phyloP scores from a whole-genome alignment of 2,888 invertebrate genomes.

The Lepeophtheirus nordmannii region DNA sequence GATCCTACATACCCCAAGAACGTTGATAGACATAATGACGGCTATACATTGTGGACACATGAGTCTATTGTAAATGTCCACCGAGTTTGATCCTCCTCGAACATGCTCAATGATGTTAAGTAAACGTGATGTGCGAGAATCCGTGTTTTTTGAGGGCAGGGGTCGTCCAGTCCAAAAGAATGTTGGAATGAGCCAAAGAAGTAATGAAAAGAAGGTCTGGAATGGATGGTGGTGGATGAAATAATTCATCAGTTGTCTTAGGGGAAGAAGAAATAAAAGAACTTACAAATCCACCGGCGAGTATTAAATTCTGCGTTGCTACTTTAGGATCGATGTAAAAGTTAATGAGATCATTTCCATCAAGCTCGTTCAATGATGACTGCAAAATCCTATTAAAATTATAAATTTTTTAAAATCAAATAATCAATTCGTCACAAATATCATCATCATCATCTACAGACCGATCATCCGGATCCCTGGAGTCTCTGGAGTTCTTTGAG shows the following conservation, averaged over 20 bases:
- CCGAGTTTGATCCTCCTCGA: not conserved
- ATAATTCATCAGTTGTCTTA: not conserved
- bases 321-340: not conserved
- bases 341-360: conserved; percentile 1
- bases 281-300: not conserved
- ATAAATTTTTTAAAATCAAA: no score
- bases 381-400: not conserved
- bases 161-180: not conserved
- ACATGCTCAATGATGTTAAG: not conserved
- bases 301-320: not conserved
- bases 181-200: not conserved
- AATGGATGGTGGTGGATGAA: not conserved
- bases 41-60: not conserved
- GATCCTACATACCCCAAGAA: not conserved
- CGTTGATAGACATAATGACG: not conserved
- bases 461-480: no score
- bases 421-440: no score
- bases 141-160: not conserved
- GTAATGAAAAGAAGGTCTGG: not conserved
- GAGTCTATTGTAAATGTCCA: not conserved
- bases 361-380: not conserved
- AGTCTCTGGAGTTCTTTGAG: no score
- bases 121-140: not conserved
- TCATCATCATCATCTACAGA: no score
- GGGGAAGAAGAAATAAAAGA: not conserved